Conservation (phyloP, 1,140 invertebrate genomes). For the Holotrichia oblita region DNA sequence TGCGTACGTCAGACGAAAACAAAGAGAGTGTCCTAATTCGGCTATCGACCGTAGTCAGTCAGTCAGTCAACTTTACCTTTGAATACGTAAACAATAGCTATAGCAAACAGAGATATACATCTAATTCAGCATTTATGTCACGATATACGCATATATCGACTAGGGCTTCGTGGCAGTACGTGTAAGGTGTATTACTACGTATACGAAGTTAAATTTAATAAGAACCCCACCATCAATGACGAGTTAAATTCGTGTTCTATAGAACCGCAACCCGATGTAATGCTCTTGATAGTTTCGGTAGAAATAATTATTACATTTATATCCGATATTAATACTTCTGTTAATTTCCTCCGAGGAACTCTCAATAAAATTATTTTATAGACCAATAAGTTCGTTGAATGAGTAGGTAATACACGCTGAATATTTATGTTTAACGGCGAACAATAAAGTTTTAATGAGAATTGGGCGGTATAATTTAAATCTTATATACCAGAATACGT, state of each 20-base stretch:
- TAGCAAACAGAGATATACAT: background rate
- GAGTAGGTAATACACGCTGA: background rate
- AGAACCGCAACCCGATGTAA: background rate
- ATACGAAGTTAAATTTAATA: background rate
- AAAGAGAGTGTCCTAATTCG: background rate
- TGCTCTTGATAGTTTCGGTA: background rate
- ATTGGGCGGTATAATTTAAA: background rate
- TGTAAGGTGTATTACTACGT: too few species aligned
- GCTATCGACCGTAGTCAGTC: background rate
- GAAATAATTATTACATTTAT: background rate
- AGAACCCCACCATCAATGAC: background rate
- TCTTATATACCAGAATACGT: background rate
- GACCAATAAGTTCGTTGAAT: background rate
- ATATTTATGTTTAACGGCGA: slow-evolving; percentile 5
- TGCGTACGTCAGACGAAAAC: background rate
- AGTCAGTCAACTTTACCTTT: slow-evolving; percentile 1
- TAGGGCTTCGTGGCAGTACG: background rate
- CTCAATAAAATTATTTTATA: slow-evolving; percentile 10
- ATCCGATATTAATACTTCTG: background rate
- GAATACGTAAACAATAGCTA: background rate
- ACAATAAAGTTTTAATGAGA: background rate
- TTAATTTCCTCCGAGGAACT: background rate
- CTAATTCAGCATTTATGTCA: background rate
- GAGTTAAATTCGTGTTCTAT: too few species aligned
- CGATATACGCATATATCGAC: background rate